A percentile compares a stretch with the other conserved stretches of the same genome.
Evolutionary conservation across 2,888 invertebrate genomes (phyloP).

Genomic region (Eupithecia centaureata): DNA sequence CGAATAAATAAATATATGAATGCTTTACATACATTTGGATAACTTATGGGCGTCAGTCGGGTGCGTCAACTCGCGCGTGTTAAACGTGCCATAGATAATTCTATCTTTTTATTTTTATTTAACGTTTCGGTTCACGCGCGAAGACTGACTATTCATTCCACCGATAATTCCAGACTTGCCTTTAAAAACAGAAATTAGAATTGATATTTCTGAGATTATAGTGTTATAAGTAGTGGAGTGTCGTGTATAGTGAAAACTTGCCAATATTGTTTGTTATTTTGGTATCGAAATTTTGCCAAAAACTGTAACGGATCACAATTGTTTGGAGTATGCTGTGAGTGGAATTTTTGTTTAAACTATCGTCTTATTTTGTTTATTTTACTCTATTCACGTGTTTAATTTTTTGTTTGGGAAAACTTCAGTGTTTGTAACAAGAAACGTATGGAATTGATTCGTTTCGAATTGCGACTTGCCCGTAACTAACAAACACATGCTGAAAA

Average conservation of each 20-base stretch:
- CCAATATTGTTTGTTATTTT: slow-evolving; percentile 17
- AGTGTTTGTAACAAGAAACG: not conserved
- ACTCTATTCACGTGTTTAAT: not conserved
- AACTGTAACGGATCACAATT: slow-evolving; percentile 17
- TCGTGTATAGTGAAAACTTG: slow-evolving; percentile 18
- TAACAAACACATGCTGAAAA: not conserved
- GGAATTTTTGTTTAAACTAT: not conserved
- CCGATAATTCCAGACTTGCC: slow-evolving; percentile 5
- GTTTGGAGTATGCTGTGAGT: slow-evolving; percentile 29
- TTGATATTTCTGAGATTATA: not conserved
- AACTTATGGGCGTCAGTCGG: slow-evolving; percentile 50
- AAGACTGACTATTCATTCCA: slow-evolving; percentile 32
- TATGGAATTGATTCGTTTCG: not conserved
- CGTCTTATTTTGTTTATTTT: not conserved
- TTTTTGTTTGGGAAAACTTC: not conserved
- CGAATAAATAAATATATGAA: slow-evolving; percentile 65
- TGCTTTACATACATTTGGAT: slow-evolving; percentile 53
- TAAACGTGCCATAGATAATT: slow-evolving; percentile 44
- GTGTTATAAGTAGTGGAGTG: slow-evolving; percentile 8
- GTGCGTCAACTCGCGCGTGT: slow-evolving; percentile 43
- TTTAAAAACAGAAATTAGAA: not conserved
- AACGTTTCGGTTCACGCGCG: slow-evolving; percentile 42
- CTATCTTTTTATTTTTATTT: slow-evolving; percentile 43
- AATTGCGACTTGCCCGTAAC: not conserved
- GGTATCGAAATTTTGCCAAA: slow-evolving; percentile 16